Conservation (phyloP, 2,113 vertebrate genomes). For the Phylloscopus whistleri region DNA sequence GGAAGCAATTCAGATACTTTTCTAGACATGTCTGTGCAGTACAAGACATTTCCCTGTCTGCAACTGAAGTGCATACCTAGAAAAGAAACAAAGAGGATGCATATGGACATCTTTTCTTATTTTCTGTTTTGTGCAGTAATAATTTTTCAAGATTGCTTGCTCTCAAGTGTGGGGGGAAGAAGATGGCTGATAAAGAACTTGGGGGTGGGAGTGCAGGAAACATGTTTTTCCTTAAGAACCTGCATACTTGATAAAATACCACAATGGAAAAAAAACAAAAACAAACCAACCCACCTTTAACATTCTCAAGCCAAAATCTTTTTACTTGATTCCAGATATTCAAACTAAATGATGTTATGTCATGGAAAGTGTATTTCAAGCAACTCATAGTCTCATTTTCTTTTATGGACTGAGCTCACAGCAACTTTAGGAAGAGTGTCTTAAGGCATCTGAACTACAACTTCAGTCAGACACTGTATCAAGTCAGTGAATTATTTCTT, state of each 20-base stretch:
- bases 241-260: background rate
- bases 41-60: background rate
- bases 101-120: background rate
- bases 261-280: background rate
- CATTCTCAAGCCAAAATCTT: background rate
- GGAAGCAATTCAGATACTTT: conserved; percentile 7
- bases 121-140: background rate
- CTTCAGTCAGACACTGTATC: background rate
- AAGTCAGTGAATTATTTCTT: background rate
- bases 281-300: background rate
- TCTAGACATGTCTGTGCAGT: conserved; percentile 24
- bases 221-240: background rate
- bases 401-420: background rate
- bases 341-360: background rate
- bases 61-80: background rate
- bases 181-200: background rate
- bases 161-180: background rate
- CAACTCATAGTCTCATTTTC: background rate
- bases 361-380: background rate
- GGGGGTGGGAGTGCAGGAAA: background rate
- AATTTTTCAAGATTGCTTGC: background rate
- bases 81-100: conserved; percentile 3
- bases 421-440: background rate
- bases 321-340: background rate
- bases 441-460: background rate